phyloP scores from a whole-genome alignment of 2,797 vertebrate species.

The Enteromius mattozi region DNA sequence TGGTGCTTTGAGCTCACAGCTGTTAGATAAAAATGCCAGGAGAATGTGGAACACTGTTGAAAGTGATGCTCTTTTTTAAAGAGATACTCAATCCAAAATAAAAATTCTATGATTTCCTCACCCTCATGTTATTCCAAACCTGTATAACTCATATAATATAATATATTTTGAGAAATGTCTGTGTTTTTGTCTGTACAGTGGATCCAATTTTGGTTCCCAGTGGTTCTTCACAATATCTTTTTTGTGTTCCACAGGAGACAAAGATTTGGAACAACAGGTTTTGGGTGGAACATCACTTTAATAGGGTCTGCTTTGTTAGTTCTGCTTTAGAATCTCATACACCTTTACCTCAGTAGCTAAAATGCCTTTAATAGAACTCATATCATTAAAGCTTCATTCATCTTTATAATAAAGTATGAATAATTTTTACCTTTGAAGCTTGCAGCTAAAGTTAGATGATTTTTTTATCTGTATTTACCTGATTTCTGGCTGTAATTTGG shows the following conservation, averaged over 20 bases:
- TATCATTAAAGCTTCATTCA: neutral
- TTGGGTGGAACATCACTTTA: neutral
- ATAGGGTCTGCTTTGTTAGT: neutral
- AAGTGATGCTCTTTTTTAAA: constrained; percentile 12
- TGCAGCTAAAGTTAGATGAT: neutral
- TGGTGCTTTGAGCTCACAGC: constrained; percentile 13
- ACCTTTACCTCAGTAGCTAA: neutral
- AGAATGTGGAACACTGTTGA: constrained; percentile 3
- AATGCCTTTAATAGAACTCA: neutral
- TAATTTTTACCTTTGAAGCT: neutral
- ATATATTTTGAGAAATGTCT: neutral
- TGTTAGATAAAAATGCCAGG: constrained; percentile 29
- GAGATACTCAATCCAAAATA: neutral
- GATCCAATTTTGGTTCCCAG: neutral
- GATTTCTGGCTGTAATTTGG: neutral
- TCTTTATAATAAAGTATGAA: neutral
- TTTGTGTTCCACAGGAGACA: neutral
- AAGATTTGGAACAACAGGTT: neutral
- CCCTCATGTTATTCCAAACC: neutral
- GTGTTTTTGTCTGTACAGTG: neutral
- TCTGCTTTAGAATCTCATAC: neutral
- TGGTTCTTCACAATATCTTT: neutral
- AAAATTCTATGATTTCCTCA: neutral
- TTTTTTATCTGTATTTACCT: neutral
- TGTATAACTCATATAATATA: neutral